phyloP scores from a whole-genome alignment of 2,113 vertebrate species.

The Tupaia tana region DNA sequence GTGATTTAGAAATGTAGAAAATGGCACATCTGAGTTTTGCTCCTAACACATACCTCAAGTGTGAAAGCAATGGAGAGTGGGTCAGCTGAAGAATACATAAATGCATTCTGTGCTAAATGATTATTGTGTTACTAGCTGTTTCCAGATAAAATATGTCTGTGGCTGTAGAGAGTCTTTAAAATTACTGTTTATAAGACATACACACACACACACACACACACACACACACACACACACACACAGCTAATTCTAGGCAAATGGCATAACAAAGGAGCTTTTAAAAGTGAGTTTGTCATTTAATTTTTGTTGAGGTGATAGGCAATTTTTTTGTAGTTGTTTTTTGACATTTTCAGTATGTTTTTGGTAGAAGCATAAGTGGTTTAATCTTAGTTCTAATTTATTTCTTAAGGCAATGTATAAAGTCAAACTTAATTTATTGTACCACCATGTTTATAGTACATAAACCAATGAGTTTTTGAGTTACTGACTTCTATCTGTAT shows the following conservation, averaged over 20 bases:
- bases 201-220: too few relatives aligned
- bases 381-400: slow-evolving; percentile 24
- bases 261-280: neutral
- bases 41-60: neutral
- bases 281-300: slow-evolving; percentile 37
- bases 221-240: too few relatives aligned
- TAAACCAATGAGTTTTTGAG: slow-evolving; percentile 10
- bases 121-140: slow-evolving; percentile 46
- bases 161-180: neutral
- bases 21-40: neutral
- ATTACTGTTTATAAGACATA: slow-evolving; percentile 29
- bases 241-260: neutral
- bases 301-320: slow-evolving; percentile 7
- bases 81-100: neutral
- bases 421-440: neutral
- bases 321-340: neutral
- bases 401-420: slow-evolving; percentile 16
- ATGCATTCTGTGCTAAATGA: neutral
- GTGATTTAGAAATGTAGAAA: neutral
- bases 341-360: slow-evolving; percentile 22
- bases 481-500: slow-evolving; percentile 42
- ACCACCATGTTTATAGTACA: neutral
- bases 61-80: neutral
- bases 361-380: neutral
- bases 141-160: slow-evolving; percentile 41